Evolutionary conservation across 2,888 invertebrate species (phyloP).

Genomic region (Lissonota sp.): DNA sequence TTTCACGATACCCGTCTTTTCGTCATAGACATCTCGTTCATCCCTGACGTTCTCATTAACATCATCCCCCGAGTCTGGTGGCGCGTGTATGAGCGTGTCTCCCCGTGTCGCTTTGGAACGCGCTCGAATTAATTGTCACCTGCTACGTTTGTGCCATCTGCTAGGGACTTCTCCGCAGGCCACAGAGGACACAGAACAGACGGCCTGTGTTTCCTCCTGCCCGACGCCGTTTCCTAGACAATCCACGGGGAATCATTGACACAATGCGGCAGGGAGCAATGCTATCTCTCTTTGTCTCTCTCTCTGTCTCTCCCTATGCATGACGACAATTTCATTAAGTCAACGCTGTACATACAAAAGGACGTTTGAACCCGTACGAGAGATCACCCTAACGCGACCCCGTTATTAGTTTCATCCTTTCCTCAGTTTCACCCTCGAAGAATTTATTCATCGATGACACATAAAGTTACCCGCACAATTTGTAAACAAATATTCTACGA

Average conservation of each 20-base stretch:
- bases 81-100: too few relatives aligned
- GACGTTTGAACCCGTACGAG: too few relatives aligned
- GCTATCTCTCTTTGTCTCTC: too few relatives aligned
- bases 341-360: not conserved
- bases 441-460: too few relatives aligned
- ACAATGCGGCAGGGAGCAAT: not conserved
- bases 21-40: conserved; percentile 17
- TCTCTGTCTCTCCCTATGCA: too few relatives aligned
- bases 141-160: conserved; percentile 21
- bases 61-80: conserved; percentile 7
- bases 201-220: not conserved
- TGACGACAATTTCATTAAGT: not conserved
- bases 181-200: conserved; percentile 24
- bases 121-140: conserved; percentile 55
- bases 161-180: not conserved
- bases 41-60: conserved; percentile 55
- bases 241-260: conserved; percentile 47
- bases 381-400: too few relatives aligned
- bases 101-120: not conserved
- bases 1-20: too few relatives aligned
- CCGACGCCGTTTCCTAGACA: conserved; percentile 20
- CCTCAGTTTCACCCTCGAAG: too few relatives aligned
- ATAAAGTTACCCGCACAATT: too few relatives aligned
- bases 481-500: not conserved
- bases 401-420: too few relatives aligned